Base-by-base conservation (phyloP, 2,797 vertebrate species). In the Dendrocincla tyrannina region DNA sequence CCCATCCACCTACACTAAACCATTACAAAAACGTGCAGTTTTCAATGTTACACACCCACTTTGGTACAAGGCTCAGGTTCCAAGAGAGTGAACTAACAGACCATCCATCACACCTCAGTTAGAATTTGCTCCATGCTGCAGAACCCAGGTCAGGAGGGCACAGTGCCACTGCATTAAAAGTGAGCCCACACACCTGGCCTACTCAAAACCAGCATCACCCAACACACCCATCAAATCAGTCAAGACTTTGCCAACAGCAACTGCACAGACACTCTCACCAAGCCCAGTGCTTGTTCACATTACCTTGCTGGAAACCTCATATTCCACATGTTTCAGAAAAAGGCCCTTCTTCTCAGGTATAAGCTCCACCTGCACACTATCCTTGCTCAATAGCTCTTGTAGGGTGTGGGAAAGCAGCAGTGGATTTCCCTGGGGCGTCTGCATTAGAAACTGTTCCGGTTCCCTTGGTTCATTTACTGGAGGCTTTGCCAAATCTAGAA, bases 271-370 rank as follows among this genome's bases (percentile, higher is more conserved):
- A 15, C 15, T 60, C 42, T 56, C 66, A 62, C 25, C 11, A 12
- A 87, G 23, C 59, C 33, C 73, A 60, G 23, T 27, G 20, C 10
- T 35, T 39, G 27, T 8, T 78, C 76, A 84, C 14, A 6, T 88
- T 97, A 98, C 99, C 99, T 99, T 98, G 97, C 99, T 99, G 93
- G 98, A 99, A 96, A 99, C 98, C 95, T 99, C 99, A 53, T 99
- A 99, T 75, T 99, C 99, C 98, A 99, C 99, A 37, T 99, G 99
- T 97, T 99, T 99, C 70, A 99, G 98, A 90, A 99, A 99, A 91
- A 99, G 98, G 30, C 99, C 99, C 91, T 99, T 99, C 98, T 99
- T 99, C 98, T 99, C 99, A 0, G 99, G 99, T 81, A 99, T 99
- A 82, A 99, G 98, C 97, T 99, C 99, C 97, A 99, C 98, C 94